phyloP scores from a whole-genome alignment of 2,113 vertebrate species.

The Lagopus leucura region DNA sequence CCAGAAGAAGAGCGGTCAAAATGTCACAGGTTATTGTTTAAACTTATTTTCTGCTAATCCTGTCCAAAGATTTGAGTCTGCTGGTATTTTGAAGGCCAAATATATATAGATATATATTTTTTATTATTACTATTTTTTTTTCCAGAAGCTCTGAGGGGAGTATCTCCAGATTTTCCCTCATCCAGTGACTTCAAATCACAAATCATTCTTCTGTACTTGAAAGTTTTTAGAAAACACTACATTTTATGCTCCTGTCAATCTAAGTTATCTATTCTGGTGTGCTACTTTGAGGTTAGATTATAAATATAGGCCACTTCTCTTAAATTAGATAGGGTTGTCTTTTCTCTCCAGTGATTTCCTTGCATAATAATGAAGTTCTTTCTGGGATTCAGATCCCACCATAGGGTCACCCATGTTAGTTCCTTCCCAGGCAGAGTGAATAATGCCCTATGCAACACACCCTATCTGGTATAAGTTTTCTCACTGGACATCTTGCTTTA shows the following conservation, averaged over 20 bases:
- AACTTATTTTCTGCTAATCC: neutral
- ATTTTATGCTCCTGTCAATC: neutral
- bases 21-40: neutral
- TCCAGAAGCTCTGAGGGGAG: neutral
- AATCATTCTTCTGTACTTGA: neutral
- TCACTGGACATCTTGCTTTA: neutral
- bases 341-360: neutral
- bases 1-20: neutral
- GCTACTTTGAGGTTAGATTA: neutral
- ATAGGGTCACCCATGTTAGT: neutral
- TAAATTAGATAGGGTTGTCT: constrained; percentile 20
- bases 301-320: constrained; percentile 20
- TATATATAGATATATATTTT: too few species aligned
- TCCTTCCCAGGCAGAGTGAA: neutral
- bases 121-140: neutral
- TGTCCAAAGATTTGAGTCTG: neutral
- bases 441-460: neutral
- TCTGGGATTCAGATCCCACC: neutral
- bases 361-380: neutral
- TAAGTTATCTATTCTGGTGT: neutral
- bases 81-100: neutral
- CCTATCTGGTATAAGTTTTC: neutral
- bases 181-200: neutral
- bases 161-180: neutral
- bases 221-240: neutral